phyloP scores from a whole-genome alignment of 2,113 vertebrate genomes.

The Datnioides undecimradiatus region DNA sequence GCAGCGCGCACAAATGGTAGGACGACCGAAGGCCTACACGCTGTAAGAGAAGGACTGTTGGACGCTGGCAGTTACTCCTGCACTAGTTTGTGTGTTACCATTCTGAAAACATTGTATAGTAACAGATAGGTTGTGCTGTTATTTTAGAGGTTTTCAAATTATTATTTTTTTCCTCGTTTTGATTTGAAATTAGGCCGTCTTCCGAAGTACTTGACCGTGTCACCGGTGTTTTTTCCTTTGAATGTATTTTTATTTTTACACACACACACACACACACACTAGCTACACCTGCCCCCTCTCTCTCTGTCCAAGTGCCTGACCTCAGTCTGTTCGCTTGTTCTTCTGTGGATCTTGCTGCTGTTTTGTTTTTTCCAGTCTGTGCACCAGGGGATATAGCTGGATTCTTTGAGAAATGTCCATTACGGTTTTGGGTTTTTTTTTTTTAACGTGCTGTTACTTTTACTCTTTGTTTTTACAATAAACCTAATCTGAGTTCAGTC shows the following conservation, averaged over 20 bases:
- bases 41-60: slow-evolving; percentile 13
- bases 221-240: slow-evolving; percentile 24
- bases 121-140: slow-evolving; percentile 26
- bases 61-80: slow-evolving; percentile 34
- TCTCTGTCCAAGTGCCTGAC: slow-evolving; percentile 78
- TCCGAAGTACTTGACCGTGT: slow-evolving; percentile 42
- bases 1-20: slow-evolving; percentile 8
- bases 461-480: slow-evolving; percentile 81
- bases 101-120: slow-evolving; percentile 20
- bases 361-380: slow-evolving; percentile 35
- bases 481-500: slow-evolving; percentile 52
- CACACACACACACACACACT: not conserved
- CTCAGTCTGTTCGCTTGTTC: slow-evolving; percentile 30
- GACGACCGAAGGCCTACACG: not conserved
- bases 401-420: slow-evolving; percentile 24
- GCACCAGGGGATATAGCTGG: slow-evolving; percentile 48
- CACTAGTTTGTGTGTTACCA: slow-evolving; percentile 45
- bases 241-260: slow-evolving; percentile 33
- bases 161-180: slow-evolving; percentile 5
- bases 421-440: slow-evolving; percentile 22
- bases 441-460: slow-evolving; percentile 65
- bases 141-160: slow-evolving; percentile 61
- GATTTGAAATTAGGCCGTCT: slow-evolving; percentile 50
- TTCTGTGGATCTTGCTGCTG: slow-evolving; percentile 29
- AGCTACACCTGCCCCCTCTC: not conserved